Evolutionary conservation across 2,113 vertebrate species (phyloP).

Genomic region (Chiloscyllium plagiosum): DNA sequence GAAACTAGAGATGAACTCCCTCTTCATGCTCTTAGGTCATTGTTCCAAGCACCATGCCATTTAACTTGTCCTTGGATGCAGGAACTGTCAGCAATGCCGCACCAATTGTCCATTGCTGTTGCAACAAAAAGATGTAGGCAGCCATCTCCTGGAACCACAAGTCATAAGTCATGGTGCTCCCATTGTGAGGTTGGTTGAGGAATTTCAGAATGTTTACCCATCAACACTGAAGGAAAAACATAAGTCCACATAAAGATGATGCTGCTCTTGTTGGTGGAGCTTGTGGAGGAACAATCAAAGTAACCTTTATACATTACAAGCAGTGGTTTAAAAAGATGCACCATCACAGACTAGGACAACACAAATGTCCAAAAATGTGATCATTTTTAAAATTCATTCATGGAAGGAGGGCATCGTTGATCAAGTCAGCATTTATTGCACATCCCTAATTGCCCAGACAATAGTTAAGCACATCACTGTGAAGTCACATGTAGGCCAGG

Average conservation of each 20-base stretch:
- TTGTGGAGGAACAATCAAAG: background rate
- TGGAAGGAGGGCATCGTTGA: too few species aligned
- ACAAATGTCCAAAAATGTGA: background rate
- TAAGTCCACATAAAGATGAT: background rate
- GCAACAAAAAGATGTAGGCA: background rate
- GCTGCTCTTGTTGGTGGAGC: background rate
- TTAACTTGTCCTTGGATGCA: background rate
- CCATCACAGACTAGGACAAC: background rate
- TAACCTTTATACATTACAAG: background rate
- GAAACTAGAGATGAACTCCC: background rate
- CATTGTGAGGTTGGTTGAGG: background rate
- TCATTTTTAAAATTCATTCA: too few species aligned
- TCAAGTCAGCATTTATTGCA: too few species aligned
- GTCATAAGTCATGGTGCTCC: too few species aligned
- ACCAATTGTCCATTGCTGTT: background rate
- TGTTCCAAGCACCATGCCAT: background rate
- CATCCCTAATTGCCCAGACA: too few species aligned
- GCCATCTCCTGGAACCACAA: background rate
- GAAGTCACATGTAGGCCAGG: too few species aligned
- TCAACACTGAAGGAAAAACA: background rate
- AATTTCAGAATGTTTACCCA: background rate
- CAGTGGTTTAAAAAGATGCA: background rate
- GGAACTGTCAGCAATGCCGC: background rate
- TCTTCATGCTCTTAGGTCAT: background rate
- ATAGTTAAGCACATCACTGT: too few species aligned